A percentile compares a stretch with the other conserved stretches of the same genome.
phyloP scores from a whole-genome alignment of 2,888 invertebrate genomes.

The Euspilapteryx auroguttella region DNA sequence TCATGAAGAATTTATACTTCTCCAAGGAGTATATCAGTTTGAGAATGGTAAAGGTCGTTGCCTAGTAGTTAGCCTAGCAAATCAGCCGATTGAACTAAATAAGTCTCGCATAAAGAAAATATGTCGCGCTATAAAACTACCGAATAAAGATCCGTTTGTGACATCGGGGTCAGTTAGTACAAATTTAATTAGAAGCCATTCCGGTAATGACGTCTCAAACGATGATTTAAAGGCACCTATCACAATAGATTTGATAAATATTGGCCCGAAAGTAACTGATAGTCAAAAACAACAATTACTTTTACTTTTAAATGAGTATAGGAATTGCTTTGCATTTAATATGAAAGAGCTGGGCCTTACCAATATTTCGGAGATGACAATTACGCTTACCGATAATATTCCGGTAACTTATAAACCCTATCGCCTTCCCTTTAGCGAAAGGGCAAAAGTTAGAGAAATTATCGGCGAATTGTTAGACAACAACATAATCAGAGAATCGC shows the following conservation, averaged over 20 bases:
- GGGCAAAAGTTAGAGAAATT: not conserved
- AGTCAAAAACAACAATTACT: not conserved
- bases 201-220: not conserved
- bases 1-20: not conserved
- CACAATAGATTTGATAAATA: not conserved
- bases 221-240: not conserved
- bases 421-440: not conserved
- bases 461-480: not conserved
- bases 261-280: not conserved
- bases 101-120: not conserved
- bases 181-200: not conserved
- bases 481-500: not conserved
- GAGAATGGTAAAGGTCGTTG: not conserved
- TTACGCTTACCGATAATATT: not conserved
- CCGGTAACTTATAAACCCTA: not conserved
- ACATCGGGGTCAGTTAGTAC: not conserved
- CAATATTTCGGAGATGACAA: not conserved
- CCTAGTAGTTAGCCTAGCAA: not conserved
- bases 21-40: constrained; percentile 1
- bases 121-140: not conserved
- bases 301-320: not conserved
- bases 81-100: not conserved
- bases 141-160: not conserved
- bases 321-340: not conserved
- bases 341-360: not conserved